Conservation (phyloP, 2,113 vertebrate genomes). For the Astatotilapia flaviijosephi region DNA sequence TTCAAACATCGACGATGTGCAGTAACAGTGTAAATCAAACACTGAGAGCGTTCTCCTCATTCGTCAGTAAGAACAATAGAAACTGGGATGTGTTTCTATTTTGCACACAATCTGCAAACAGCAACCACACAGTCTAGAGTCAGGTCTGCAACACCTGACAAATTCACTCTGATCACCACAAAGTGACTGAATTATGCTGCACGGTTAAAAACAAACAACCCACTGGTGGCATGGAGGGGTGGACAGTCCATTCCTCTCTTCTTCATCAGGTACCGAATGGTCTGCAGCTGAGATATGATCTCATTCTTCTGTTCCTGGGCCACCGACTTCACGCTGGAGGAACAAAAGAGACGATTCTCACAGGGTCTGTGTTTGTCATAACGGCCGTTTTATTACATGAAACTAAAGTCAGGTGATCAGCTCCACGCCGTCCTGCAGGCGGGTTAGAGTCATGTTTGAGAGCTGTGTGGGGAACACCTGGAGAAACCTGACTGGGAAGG, state of each 20-base stretch:
- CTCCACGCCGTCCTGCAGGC: not conserved
- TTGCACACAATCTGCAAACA: not conserved
- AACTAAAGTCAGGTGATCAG: not conserved
- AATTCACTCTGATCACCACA: not conserved
- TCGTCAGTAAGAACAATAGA: not conserved
- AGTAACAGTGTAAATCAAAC: not conserved
- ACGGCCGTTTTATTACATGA: not conserved
- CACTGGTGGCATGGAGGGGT: slow-evolving; percentile 70
- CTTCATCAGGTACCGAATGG: slow-evolving; percentile 86
- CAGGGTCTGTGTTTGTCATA: not conserved
- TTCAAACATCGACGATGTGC: not conserved
- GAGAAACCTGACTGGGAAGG: not conserved
- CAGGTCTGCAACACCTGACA: not conserved
- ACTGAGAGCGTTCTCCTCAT: not conserved
- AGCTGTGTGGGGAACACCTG: not conserved
- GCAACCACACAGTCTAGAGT: not conserved
- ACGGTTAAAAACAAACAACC: not conserved
- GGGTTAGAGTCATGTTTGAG: not conserved
- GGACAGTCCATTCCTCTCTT: slow-evolving; percentile 86
- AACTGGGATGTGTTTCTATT: not conserved
- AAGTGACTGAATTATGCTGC: not conserved
- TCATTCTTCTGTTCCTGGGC: slow-evolving; percentile 88
- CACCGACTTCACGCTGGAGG: slow-evolving; percentile 80
- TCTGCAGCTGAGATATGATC: slow-evolving; percentile 87
- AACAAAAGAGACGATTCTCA: not conserved